Percentiles rank a stretch among this genome's conserved stretches.
Evolutionary conservation across 2,888 invertebrate genomes (phyloP).

Genomic region (Conchocele bisecta): DNA sequence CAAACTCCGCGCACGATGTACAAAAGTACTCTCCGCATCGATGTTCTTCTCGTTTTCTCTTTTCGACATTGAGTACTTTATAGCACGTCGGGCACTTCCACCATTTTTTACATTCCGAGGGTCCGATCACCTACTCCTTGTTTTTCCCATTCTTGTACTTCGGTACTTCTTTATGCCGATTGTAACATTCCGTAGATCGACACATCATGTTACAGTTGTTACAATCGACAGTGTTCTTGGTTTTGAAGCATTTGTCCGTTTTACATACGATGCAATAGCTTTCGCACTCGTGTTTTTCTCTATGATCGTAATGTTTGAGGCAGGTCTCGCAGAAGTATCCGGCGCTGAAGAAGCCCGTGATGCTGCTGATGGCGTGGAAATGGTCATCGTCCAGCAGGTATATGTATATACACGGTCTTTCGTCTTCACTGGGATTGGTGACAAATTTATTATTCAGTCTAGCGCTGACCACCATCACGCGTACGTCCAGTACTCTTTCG

Average conservation of each 20-base stretch:
- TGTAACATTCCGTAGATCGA: slow-evolving; percentile 12
- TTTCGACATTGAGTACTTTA: slow-evolving; percentile 10
- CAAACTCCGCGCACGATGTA: slow-evolving; percentile 9
- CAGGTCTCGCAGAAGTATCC: slow-evolving; percentile 15
- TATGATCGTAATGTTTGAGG: neutral
- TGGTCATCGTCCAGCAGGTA: slow-evolving; percentile 18
- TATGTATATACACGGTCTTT: slow-evolving; percentile 8
- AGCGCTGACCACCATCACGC: slow-evolving; percentile 47
- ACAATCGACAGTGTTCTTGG: slow-evolving; percentile 11
- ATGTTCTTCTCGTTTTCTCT: slow-evolving; percentile 21
- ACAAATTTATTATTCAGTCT: slow-evolving; percentile 39
- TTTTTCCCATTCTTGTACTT: slow-evolving; percentile 11
- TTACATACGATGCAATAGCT: slow-evolving; percentile 25
- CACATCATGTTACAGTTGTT: slow-evolving; percentile 29
- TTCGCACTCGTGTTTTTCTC: slow-evolving; percentile 14
- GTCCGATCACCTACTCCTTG: slow-evolving; percentile 15
- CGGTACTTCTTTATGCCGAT: no score
- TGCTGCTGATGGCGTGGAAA: slow-evolving; percentile 17
- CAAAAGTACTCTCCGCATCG: slow-evolving; percentile 30
- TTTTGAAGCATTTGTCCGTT: slow-evolving; percentile 6
- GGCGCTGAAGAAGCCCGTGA: slow-evolving; percentile 35
- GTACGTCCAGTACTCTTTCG: slow-evolving; percentile 24
- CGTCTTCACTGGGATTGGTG: slow-evolving; percentile 20
- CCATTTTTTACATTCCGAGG: slow-evolving; percentile 25
- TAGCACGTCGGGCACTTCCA: slow-evolving; percentile 33